Conservation (phyloP, 2,113 vertebrate species). For the Sinocyclocheilus anshuiensis region DNA sequence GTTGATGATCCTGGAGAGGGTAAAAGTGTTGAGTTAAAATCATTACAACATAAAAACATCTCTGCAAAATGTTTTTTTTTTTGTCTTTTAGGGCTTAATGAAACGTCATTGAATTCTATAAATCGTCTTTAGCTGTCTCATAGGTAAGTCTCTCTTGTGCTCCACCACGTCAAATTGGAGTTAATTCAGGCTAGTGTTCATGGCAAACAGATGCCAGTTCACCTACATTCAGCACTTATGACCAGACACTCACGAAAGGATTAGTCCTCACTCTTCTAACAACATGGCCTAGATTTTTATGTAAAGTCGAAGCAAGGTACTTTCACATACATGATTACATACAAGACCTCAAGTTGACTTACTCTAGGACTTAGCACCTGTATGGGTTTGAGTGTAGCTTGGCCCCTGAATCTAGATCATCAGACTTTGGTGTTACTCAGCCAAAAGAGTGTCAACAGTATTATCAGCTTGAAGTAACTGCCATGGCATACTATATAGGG, state of each 20-base stretch:
- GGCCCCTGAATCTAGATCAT: neutral
- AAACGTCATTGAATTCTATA: neutral
- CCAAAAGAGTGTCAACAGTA: slow-evolving; percentile 9
- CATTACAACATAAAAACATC: neutral
- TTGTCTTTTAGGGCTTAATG: slow-evolving; percentile 16
- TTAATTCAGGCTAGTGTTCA: slow-evolving; percentile 18
- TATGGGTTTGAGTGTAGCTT: neutral
- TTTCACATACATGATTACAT: slow-evolving; percentile 26
- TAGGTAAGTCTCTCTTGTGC: neutral
- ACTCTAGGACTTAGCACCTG: neutral
- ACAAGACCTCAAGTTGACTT: neutral
- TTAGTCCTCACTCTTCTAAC: slow-evolving; percentile 35
- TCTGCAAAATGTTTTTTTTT: neutral
- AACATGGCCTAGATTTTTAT: slow-evolving; percentile 36
- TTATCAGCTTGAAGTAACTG: neutral
- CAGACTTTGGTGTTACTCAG: neutral
- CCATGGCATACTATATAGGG: neutral
- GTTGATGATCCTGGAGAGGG: neutral
- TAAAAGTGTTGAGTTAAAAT: neutral
- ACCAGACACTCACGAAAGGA: slow-evolving; percentile 35
- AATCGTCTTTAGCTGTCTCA: neutral
- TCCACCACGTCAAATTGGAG: neutral
- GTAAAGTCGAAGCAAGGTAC: slow-evolving; percentile 28
- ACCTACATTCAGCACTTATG: slow-evolving; percentile 32
- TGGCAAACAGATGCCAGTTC: slow-evolving; percentile 31